Evolutionary conservation across 2,888 invertebrate genomes (phyloP).

Genomic region (Cerceris rybyensis): DNA sequence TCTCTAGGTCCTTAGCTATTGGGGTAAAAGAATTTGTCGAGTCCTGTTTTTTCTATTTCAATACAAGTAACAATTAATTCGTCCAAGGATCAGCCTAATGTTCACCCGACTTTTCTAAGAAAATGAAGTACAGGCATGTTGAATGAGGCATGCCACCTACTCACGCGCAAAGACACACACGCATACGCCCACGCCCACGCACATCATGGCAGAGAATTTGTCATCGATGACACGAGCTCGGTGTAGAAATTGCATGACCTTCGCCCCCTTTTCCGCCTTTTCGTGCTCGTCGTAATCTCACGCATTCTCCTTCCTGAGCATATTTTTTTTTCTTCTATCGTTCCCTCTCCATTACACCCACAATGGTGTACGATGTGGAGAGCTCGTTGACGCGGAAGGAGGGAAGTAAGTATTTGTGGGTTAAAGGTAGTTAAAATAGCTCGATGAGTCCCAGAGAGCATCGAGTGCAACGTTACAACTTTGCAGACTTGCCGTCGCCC

Average conservation of each 20-base stretch:
- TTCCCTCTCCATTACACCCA: conserved; percentile 9
- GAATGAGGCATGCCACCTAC: conserved; percentile 59
- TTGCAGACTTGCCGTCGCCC: conserved; percentile 35
- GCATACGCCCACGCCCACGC: conserved; percentile 15
- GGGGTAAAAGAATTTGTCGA: too few species aligned
- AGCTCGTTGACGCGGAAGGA: conserved; percentile 16
- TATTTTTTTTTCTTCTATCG: conserved; percentile 8
- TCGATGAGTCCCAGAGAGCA: not conserved
- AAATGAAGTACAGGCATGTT: conserved; percentile 35
- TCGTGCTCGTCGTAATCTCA: conserved; percentile 21
- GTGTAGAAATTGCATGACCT: conserved; percentile 54
- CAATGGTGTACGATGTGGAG: conserved; percentile 13
- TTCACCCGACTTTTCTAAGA: conserved; percentile 11
- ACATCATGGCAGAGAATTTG: conserved; percentile 1
- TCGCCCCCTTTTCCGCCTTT: conserved; percentile 18
- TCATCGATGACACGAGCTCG: conserved; percentile 9
- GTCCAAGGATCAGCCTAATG: too few species aligned
- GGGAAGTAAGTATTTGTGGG: conserved; percentile 45
- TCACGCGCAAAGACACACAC: conserved; percentile 22
- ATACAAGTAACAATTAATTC: too few species aligned
- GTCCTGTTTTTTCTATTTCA: too few species aligned
- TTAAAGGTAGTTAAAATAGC: not conserved
- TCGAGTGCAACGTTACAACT: conserved; percentile 4
- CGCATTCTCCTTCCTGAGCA: conserved; percentile 17
- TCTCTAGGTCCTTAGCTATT: too few species aligned